Conservation (phyloP, 2,113 vertebrate species). For the Camelus dromedarius region DNA sequence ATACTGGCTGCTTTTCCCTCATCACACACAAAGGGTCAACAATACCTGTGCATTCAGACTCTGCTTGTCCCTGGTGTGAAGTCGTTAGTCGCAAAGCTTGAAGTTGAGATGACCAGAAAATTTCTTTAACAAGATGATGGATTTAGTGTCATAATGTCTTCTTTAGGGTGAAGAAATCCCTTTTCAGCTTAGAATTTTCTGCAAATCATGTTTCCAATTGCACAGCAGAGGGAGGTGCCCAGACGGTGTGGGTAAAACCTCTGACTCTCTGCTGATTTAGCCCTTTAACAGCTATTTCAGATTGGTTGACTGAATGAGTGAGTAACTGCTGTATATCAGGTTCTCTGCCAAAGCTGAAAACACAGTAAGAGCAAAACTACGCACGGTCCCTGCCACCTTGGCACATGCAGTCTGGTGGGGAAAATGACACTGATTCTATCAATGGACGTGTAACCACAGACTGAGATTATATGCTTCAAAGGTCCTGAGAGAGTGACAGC, state of each 20-base stretch:
- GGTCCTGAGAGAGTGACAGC: neutral
- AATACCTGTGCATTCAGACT: neutral
- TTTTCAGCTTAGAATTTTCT: neutral
- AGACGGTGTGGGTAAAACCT: too few relatives aligned
- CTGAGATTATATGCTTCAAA: neutral
- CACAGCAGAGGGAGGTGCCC: neutral
- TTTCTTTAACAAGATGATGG: neutral
- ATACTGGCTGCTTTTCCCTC: rapidly evolving
- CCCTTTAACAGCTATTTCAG: neutral
- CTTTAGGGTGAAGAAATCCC: neutral
- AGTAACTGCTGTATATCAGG: rapidly evolving
- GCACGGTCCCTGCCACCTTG: too few relatives aligned
- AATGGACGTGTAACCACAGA: neutral
- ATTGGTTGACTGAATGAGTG: neutral
- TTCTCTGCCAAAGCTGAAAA: neutral
- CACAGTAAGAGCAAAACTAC: neutral
- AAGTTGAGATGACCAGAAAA: neutral
- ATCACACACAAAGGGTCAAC: neutral
- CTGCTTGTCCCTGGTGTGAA: neutral
- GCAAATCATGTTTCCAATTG: neutral
- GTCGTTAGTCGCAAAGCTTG: neutral
- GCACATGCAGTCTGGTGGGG: rapidly evolving
- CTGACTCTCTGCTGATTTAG: neutral
- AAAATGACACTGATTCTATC: neutral
- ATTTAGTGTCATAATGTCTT: neutral